These are phyloP conservation scores for Gadopsis bispinosus DNA, from an alignment of 2,797 vertebrate genomes.

Conservation along the genomic window DNA sequence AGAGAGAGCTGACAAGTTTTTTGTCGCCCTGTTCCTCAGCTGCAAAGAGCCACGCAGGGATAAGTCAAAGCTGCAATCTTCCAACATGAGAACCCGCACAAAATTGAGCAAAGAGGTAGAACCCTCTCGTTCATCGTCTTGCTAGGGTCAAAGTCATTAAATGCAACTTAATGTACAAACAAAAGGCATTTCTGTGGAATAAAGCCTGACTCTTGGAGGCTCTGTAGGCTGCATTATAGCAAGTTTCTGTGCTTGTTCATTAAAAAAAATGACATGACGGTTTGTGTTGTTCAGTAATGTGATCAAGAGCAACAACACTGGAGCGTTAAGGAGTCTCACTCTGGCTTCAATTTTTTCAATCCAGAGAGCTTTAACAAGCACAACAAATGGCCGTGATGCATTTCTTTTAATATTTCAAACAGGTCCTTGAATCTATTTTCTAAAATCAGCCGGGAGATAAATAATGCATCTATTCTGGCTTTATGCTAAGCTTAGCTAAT, in stretches of 20 bases:
- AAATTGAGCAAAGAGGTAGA: constrained; percentile 31
- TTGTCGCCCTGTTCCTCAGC: constrained; percentile 60
- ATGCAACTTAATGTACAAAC: constrained; percentile 38
- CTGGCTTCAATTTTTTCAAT: constrained; percentile 3
- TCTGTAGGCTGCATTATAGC: neutral
- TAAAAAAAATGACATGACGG: neutral
- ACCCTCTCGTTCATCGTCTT: constrained; percentile 36
- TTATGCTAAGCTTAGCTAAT: neutral
- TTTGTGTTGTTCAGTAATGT: neutral
- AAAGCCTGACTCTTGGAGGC: neutral
- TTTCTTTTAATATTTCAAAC: constrained; percentile 42
- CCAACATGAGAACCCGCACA: constrained; percentile 48
- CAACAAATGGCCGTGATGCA: constrained; percentile 21
- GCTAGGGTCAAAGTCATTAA: constrained; percentile 55
- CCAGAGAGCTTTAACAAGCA: constrained; percentile 5
- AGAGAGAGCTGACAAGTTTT: constrained; percentile 70
- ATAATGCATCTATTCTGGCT: constrained; percentile 6
- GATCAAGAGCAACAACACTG: neutral
- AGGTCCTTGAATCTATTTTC: constrained; percentile 24
- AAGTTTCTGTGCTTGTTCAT: neutral
- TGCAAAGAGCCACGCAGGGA: constrained; percentile 54
- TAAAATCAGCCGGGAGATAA: constrained; percentile 15
- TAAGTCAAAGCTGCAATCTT: constrained; percentile 68
- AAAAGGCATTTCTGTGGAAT: constrained; percentile 28
- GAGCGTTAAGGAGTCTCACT: constrained; percentile 18